These are phyloP conservation scores for Troilus luridus DNA, from an alignment of 2,888 invertebrate species.

Conservation along the genomic window DNA sequence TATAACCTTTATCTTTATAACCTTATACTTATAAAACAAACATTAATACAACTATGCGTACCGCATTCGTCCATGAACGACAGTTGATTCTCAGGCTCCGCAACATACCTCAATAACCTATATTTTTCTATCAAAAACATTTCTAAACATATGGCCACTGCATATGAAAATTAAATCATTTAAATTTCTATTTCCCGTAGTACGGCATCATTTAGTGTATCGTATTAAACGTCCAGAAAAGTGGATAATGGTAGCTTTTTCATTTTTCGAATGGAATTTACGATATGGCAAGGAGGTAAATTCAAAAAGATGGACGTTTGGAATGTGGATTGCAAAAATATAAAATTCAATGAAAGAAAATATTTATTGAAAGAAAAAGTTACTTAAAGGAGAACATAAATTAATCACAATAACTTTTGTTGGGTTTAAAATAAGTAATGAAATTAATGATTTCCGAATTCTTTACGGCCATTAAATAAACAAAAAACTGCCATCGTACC, in stretches of 20 bases:
- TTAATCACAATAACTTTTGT: no score
- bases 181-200: background rate
- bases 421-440: no score
- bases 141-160: background rate
- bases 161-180: background rate
- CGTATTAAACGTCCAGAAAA: background rate
- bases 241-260: background rate
- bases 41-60: background rate
- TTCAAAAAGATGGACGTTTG: background rate
- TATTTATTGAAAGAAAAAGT: no score
- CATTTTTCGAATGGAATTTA: background rate
- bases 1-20: no score
- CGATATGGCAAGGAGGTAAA: background rate
- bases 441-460: no score
- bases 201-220: background rate
- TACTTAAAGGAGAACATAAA: no score
- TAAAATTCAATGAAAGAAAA: background rate
- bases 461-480: no score
- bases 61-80: slow-evolving; percentile 4
- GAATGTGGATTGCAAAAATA: background rate
- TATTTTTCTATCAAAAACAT: background rate
- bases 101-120: slow-evolving; percentile 38
- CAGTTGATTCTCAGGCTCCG: background rate
- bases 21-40: background rate
- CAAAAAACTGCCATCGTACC: no score